Base-by-base conservation (phyloP, 2,113 vertebrate genomes). In the Dicaeum eximium region DNA sequence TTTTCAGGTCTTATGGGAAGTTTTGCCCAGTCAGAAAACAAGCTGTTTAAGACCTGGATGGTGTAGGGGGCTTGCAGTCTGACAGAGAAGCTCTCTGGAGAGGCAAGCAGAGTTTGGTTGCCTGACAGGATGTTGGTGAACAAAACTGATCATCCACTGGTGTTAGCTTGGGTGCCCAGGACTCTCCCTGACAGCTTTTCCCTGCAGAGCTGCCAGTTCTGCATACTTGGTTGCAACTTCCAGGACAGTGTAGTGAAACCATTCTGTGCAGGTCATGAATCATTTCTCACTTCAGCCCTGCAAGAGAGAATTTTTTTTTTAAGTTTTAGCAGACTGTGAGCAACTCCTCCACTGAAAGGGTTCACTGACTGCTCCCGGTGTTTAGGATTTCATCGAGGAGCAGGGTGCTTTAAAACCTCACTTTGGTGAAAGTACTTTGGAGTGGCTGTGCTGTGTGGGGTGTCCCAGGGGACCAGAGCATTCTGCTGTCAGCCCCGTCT, bases 341-440 rank as follows among this genome's bases (percentile, higher is more conserved):
- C 21, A 56, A 9, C 5, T 1, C 5, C 13, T 61, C 14, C 50
- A 23, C 18, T 38, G n/a, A 84, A 38, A 78, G 35, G 19, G 4
- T 48, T 77, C 11, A 6, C 11, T 42, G 42, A 6, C 45, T 65
- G 56, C 18, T 86, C 21, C 3, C 0, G 0, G 6, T 53, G 28
- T 57, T 77, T n/a, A 61, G 50, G 40, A 30, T 51, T 77, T 80
- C 5, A 17, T n/a, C 42, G 25, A 16, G 54, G 78, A 80, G 15
- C 12, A 14, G 44, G 25, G 8, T 37, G 40, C 21, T 73, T 73
- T 77, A 64, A 77, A 91, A 69, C 8, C 24, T 23, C 13, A 15
- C 19, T 80, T 73, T 51, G 27, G 30, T 21, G 48, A 33, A 54
- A 4, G 30, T 54, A 35, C 17, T 84, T 30, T 47, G 31, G 44